Base-by-base conservation (phyloP, 2,797 vertebrate genomes). In the Vultur gryphus region DNA sequence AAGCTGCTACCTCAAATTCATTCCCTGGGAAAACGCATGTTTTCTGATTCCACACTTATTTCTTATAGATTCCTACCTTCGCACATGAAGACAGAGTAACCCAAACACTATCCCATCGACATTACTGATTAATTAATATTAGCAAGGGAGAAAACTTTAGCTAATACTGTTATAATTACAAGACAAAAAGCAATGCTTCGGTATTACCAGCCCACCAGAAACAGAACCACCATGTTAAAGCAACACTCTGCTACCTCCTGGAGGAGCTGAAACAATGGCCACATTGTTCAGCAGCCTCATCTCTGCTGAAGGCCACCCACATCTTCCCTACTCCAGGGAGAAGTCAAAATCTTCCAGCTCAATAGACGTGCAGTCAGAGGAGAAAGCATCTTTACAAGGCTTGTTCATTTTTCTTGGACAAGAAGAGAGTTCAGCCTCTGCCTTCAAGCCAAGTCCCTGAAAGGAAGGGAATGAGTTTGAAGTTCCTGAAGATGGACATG, bases 231-330 rank as follows among this genome's bases (percentile, higher is more conserved):
- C 71, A 6, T 18, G 96, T 19, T 77, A 65, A 64, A 92, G 95
- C 86, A 96, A 90, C 87, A 31, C 73, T 79, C 87, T 29, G 70
- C 84, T 93, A 88, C 96, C 96, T 94, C 88, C 90, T 73, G 25
- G 91, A 91, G 93, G 67, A 90, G 93, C 90, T 73, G 71, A 59
- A 59, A 96, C 97, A 97, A 97, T 96, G 94, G 84, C 13, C 2
- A 1, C 92, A 96, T 96, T 97, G 95, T 97, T 97, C 52, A 3
- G 9, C 54, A 1, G 96, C 91, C 94, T 84, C 95, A 82, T 96
- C 94, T 84, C 94, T 80, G 92, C 94, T 75, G 64, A 92, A 89
- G 96, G 96, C 97, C 95, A 97, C 95, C 92, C 96, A 96, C 95
- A 97, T 93, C 75, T 85, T 83, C 94, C 86, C 84, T 9, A 55